Evolutionary conservation across 2,797 vertebrate species (phyloP), one percentile per base, ranked within the genome.

Genomic region (Enteromius afrohamiltoni): DNA sequence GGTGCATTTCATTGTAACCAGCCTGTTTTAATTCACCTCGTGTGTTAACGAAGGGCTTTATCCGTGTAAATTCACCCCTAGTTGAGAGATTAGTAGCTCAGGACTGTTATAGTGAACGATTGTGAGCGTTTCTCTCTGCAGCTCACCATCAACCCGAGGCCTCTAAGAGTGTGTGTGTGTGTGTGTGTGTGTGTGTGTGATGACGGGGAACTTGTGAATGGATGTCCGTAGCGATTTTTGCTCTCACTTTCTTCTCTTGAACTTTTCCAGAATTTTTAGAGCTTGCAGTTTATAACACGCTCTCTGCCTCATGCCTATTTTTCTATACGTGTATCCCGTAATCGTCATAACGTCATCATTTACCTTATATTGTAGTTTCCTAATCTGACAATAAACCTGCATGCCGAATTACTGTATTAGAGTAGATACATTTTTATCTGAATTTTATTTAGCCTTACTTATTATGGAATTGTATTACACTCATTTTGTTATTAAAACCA

Each of bases 21-120:
- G 70, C 16, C 23, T 21, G 70, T 40, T 68, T n/a, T 68, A n/a
- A 68, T 21, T 68, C 34, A 21, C 6, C 19, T 40, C 11, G 7
- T 13, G 65, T 68, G 65, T 68, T 68, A 68, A 68, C 0, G 37
- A 68, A 78, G 55, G 75, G 58, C 74, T 77, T 23, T 60, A 60
- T 26, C 16, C 11, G 53, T 26, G 74, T 26, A 90, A 65, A 19
- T 31, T 29, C 62, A 65, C 62, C 3, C 29, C 62, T 65, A 34
- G 62, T 9, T 34, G 62, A 31, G 87, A 93, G 88, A 90, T 91
- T 70, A 90, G 89, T 90, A 93, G 93, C 93, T 96, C 95, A 95
- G 95, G 94, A 94, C 91, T 88, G 89, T 93, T 90, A 92, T 91
- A 53, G 71, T 89, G 93, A 91, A 90, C 91, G 91, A 92, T 88